Conservation (phyloP, 2,797 vertebrate species). For the Ateles fusciceps region DNA sequence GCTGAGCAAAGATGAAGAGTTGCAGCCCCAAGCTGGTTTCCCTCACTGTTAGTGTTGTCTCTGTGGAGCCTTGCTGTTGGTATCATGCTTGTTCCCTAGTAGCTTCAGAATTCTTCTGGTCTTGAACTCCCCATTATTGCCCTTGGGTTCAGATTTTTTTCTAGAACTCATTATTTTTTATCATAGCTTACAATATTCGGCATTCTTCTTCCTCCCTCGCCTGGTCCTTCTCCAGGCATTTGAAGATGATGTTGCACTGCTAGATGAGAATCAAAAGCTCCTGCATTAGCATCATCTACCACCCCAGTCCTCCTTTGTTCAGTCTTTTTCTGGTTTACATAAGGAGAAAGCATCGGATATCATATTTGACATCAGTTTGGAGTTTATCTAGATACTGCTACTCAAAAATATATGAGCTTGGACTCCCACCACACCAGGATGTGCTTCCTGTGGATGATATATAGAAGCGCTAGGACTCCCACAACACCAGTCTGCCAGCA, state of each 20-base stretch:
- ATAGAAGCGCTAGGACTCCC: background rate
- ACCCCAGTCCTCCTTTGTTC: background rate
- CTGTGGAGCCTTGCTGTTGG: constrained; percentile 82
- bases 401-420: background rate
- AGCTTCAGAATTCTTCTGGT: constrained; percentile 87
- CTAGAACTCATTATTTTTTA: constrained; percentile 90
- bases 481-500: background rate
- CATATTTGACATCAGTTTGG: background rate
- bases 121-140: constrained; percentile 94
- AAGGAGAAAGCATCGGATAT: background rate
- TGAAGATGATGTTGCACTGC: background rate
- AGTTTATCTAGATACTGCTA: background rate
- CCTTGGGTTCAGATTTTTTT: constrained; percentile 84
- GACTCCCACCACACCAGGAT: background rate
- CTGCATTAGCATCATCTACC: background rate
- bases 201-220: constrained; percentile 93
- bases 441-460: background rate
- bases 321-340: background rate
- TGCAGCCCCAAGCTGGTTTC: constrained; percentile 16
- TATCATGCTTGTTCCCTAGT: constrained; percentile 91
- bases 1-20: background rate
- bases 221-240: background rate
- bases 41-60: constrained; percentile 80
- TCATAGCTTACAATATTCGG: constrained; percentile 83
- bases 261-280: background rate